Percentiles rank a stretch among this genome's conserved stretches.
Conservation (phyloP, 2,113 vertebrate species). For the Caranx melampygus region DNA sequence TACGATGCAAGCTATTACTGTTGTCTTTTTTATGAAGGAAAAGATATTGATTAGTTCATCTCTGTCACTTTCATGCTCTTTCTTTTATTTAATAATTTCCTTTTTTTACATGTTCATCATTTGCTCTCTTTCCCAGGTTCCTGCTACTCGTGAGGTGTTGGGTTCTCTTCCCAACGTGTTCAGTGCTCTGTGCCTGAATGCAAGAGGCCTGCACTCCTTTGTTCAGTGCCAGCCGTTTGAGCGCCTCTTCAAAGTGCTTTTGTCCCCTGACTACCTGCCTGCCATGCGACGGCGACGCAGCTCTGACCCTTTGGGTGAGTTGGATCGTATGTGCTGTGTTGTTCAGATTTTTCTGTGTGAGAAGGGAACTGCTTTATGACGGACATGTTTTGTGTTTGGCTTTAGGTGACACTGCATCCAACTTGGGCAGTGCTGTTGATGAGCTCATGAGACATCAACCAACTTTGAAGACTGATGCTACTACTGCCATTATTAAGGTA, state of each 20-base stretch:
- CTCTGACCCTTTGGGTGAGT: slow-evolving; percentile 94
- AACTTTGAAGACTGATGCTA: slow-evolving; percentile 96
- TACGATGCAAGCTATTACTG: background rate
- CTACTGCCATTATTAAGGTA: slow-evolving; percentile 97
- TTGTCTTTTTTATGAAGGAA: too few relatives aligned
- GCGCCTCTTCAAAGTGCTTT: slow-evolving; percentile 96
- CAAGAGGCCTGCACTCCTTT: slow-evolving; percentile 94
- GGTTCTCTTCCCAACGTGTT: slow-evolving; percentile 97
- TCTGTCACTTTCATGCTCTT: background rate
- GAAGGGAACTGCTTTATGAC: background rate
- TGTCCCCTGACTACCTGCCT: slow-evolving; percentile 96
- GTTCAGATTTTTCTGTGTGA: background rate
- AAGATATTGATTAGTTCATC: background rate
- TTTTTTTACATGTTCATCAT: slow-evolving; percentile 12
- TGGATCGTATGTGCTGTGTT: background rate
- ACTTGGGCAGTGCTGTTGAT: slow-evolving; percentile 96
- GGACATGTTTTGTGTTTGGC: slow-evolving; percentile 38
- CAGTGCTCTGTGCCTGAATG: slow-evolving; percentile 96
- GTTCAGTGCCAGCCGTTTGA: slow-evolving; percentile 98
- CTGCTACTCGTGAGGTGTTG: slow-evolving; percentile 94
- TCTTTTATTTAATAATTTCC: background rate
- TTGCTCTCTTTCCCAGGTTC: slow-evolving; percentile 85
- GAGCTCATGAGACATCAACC: slow-evolving; percentile 98
- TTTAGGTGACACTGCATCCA: slow-evolving; percentile 95
- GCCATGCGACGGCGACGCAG: slow-evolving; percentile 94